Evolutionary conservation across 2,113 vertebrate species (phyloP), one percentile per base, ranked within the genome.

Genomic region (Myrmophylax atrothorax): DNA sequence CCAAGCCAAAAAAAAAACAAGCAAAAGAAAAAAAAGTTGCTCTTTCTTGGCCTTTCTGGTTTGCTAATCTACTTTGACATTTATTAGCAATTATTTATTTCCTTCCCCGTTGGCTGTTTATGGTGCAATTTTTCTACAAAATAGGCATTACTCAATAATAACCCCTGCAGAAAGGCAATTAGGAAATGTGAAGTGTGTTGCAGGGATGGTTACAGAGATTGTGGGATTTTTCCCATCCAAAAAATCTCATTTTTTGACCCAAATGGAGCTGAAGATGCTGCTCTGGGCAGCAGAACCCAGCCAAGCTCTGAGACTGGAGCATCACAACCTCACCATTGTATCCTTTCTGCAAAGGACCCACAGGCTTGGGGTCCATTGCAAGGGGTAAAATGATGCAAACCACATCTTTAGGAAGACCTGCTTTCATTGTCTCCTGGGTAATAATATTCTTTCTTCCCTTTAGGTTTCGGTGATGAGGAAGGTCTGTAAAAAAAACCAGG

Each of bases 161-260:
- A 92, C 80, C 94, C 89, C 93, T 87, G 76, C 77, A 84, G 64
- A 62, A 82, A 90, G 77, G 88, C 95, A 90, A 92, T 96, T 89
- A 89, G 92, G 94, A 94, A 96, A 97, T 3, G 55, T 2, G 62
- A 50, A 83, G 63, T 3, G 56, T 19, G 33, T 33, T 49, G 83
- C 52, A 47, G 84, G 55, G 86, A 8, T 59, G 81, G 79, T 10
- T 60, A 28, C 59, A 55, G 82, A 81, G 62, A 40, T 13, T 20
- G 8, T 18, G 67, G 44, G 50, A 24, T 23, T 75, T 76, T 80
- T 13, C 47, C 73, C 23, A 1, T 10, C 16, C 26, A 23, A 23
- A 17, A 89, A 82, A 68, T 46, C 31, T 52, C 37, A 2, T 37
- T 81, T 91, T 89, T 20, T n/a, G 40, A 8, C 60, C 35, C 52